Evolutionary conservation across 92 coral and sea anemone genomes (phyloP).

Genomic region (Zoanthus sansibaricus): DNA sequence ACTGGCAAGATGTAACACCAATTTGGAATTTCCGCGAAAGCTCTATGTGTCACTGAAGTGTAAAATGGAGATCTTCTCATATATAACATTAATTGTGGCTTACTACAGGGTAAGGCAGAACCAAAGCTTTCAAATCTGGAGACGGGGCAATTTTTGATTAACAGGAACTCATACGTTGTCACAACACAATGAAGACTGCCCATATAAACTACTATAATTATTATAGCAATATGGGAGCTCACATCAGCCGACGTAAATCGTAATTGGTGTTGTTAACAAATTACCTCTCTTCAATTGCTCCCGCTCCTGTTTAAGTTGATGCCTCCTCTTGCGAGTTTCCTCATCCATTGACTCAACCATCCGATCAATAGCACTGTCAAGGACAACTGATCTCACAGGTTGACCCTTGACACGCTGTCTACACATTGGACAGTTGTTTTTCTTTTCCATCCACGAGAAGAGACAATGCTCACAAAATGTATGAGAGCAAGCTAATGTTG

Average conservation of each 20-base stretch:
- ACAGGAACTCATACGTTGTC: slow-evolving; percentile 32
- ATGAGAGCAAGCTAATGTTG: slow-evolving; percentile 90
- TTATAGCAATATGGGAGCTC: slow-evolving; percentile 47
- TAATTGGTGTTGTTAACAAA: slow-evolving; percentile 55
- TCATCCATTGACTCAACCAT: slow-evolving; percentile 96
- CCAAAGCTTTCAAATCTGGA: slow-evolving; percentile 44
- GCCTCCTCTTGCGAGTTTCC: slow-evolving; percentile 83
- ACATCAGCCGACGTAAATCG: slow-evolving; percentile 50
- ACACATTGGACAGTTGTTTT: slow-evolving; percentile 95
- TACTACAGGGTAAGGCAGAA: slow-evolving; percentile 1
- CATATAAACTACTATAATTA: slow-evolving; percentile 27
- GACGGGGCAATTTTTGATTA: slow-evolving; percentile 34
- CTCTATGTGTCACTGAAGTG: slow-evolving; percentile 26
- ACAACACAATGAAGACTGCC: slow-evolving; percentile 51
- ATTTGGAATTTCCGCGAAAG: slow-evolving; percentile 25
- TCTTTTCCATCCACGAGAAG: slow-evolving; percentile 88
- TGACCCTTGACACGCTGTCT: slow-evolving; percentile 78
- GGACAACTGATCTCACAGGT: slow-evolving; percentile 92
- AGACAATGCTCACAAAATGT: slow-evolving; percentile 95
- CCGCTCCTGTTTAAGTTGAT: slow-evolving; percentile 84
- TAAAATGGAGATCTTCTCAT: slow-evolving; percentile 33
- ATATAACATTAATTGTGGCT: background rate
- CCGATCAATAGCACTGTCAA: slow-evolving; percentile 96
- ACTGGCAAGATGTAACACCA: slow-evolving; percentile 33
- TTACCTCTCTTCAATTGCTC: slow-evolving; percentile 93